Evolutionary conservation across 2,888 invertebrate species (phyloP).

Genomic region (Synanthedon andrenaeformis): DNA sequence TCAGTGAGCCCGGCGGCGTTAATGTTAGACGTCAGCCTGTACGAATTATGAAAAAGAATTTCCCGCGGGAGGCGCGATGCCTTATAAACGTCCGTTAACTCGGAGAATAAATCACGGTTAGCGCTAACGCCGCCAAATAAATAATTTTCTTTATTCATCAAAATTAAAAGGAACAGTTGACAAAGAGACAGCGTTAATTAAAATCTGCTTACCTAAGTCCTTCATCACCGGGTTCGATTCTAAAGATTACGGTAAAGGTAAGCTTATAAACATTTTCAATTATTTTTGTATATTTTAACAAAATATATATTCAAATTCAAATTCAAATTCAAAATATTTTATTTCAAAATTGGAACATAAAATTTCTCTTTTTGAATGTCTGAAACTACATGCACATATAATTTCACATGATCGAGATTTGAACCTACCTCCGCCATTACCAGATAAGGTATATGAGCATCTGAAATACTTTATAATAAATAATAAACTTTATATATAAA

Average conservation of each 20-base stretch:
- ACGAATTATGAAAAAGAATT: slow-evolving; percentile 50
- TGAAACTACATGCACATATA: too few relatives aligned
- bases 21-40: slow-evolving; percentile 33
- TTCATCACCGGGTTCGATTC: slow-evolving; percentile 37
- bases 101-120: slow-evolving; percentile 58
- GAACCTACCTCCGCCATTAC: too few relatives aligned
- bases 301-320: too few relatives aligned
- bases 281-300: too few relatives aligned
- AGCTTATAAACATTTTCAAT: too few relatives aligned
- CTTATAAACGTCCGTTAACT: slow-evolving; percentile 50
- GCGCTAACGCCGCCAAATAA: slow-evolving; percentile 60
- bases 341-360: too few relatives aligned
- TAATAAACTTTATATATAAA: too few relatives aligned
- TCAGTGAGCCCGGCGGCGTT: slow-evolving; percentile 19
- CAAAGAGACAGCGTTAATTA: slow-evolving; percentile 61
- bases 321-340: too few relatives aligned
- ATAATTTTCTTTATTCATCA: slow-evolving; percentile 69
- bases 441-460: too few relatives aligned
- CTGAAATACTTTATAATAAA: too few relatives aligned
- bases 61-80: slow-evolving; percentile 35
- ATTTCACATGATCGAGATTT: too few relatives aligned
- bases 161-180: slow-evolving; percentile 67
- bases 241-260: slow-evolving; percentile 10
- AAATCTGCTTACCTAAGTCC: slow-evolving; percentile 45
- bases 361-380: too few relatives aligned